Conservation (phyloP, 2,113 vertebrate species). For the Opisthocomus hoazin region DNA sequence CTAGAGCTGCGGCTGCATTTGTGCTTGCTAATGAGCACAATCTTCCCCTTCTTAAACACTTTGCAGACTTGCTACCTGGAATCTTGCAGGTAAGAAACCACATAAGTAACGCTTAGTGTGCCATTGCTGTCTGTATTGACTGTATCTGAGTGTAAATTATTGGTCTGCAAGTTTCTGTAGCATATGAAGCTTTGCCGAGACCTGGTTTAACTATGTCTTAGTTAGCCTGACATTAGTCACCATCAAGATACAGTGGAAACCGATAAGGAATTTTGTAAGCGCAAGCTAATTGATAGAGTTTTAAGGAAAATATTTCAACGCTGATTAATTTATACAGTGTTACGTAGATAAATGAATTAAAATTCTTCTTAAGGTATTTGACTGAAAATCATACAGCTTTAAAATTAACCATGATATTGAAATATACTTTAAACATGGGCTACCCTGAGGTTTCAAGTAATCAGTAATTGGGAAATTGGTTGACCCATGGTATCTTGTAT, state of each 20-base stretch:
- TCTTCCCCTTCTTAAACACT: constrained; percentile 91
- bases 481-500: background rate
- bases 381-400: background rate
- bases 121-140: background rate
- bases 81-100: constrained; percentile 85
- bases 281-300: background rate
- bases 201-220: background rate
- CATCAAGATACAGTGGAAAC: background rate
- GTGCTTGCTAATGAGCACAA: constrained; percentile 96
- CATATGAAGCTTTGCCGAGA: background rate
- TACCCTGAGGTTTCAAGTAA: background rate
- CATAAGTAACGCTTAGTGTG: background rate
- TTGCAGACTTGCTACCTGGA: constrained; percentile 91
- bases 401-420: background rate
- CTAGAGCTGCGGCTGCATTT: constrained; percentile 91
- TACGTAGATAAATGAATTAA: background rate
- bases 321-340: background rate
- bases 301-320: background rate
- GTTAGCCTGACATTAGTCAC: background rate
- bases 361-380: background rate
- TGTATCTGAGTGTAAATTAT: background rate
- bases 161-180: background rate
- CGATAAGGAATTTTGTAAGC: background rate
- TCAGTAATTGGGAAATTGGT: background rate
- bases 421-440: background rate